Base-by-base conservation (phyloP, 2,797 vertebrate genomes). In the Syncerus caffer region DNA sequence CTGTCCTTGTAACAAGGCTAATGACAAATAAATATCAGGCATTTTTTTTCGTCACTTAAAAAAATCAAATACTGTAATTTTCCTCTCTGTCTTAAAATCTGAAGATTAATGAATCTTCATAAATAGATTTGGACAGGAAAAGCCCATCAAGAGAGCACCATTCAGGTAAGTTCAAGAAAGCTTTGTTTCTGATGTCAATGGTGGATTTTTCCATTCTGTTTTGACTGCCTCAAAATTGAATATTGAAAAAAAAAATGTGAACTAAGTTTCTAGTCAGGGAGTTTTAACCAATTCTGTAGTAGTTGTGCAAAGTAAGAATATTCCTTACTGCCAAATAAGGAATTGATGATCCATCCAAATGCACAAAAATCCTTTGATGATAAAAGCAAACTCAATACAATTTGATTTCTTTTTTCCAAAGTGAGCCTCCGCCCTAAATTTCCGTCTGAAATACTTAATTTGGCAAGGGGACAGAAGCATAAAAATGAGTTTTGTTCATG, bases 371-470 rank as follows among this genome's bases (percentile, higher is more conserved):
- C 27, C 67, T 97, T 96, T 98, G 96, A 97, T 98, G 98, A 97
- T 97, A 94, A 98, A 98, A 98, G 98, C 96, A 98, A 98, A 95
- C 95, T 29, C 93, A 96, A 93, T 9, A 83, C 85, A 45, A 17
- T 97, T 96, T 97, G 97, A 98, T 97, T 98, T 38, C 94, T 62
- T 98, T 98, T 98, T 71, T 90, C 97, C 98, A 98, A 98, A 98
- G 97, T 85, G 97, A 98, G 97, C 98, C 98, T 98, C 98, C 98
- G 95, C 97, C 98, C 96, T 97, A 85, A 90, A 98, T 98, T 93
- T 97, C 97, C 95, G 55, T 67, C 93, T 38, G 15, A 92, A 96
- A 95, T 97, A 93, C 93, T 98, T 97, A 96, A 98, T 97, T 97
- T 98, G 96, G 94, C 92, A 95, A 96, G 9, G 45, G 31, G 86